These are phyloP conservation scores for Drosophila ananassae DNA, from an alignment of 1,140 invertebrate species.

Conservation along the genomic window DNA sequence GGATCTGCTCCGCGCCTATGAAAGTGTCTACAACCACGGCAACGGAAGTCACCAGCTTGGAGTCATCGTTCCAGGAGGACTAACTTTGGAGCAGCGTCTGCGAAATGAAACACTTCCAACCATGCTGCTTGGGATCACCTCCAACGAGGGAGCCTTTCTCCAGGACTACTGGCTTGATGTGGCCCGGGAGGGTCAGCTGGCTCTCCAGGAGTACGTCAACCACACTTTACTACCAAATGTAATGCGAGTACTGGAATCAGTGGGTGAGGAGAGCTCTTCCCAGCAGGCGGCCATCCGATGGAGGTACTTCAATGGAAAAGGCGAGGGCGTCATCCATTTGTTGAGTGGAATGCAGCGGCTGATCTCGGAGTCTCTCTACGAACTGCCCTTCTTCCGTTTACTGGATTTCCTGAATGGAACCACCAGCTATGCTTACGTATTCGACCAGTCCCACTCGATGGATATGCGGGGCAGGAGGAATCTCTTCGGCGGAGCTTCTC, in stretches of 20 bases:
- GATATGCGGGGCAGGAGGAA: slow-evolving; percentile 78
- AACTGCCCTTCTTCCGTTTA: slow-evolving; percentile 73
- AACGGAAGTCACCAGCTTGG: slow-evolving; percentile 86
- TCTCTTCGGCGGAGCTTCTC: slow-evolving; percentile 84
- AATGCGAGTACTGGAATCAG: slow-evolving; percentile 57
- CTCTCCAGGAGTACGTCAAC: slow-evolving; percentile 85
- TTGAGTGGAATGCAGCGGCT: slow-evolving; percentile 71
- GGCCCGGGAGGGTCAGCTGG: slow-evolving; percentile 84
- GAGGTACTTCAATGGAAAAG: slow-evolving; percentile 84
- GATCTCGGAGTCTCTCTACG: slow-evolving; percentile 76
- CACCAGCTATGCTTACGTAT: slow-evolving; percentile 84
- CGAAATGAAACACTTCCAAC: slow-evolving; percentile 75
- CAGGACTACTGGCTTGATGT: slow-evolving; percentile 85
- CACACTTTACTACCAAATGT: slow-evolving; percentile 85
- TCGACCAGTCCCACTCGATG: slow-evolving; percentile 82
- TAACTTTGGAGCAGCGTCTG: slow-evolving; percentile 64
- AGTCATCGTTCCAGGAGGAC: slow-evolving; percentile 86
- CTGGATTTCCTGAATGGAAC: slow-evolving; percentile 69
- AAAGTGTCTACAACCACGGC: slow-evolving; percentile 86
- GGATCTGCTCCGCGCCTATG: slow-evolving; percentile 86
- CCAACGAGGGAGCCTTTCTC: slow-evolving; percentile 86
- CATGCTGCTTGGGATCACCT: slow-evolving; percentile 79
- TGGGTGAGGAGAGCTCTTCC: slow-evolving; percentile 48
- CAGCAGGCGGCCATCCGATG: slow-evolving; percentile 85
- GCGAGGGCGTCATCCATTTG: slow-evolving; percentile 48